These are phyloP conservation scores for Seriola rivoliana DNA, from an alignment of 2,113 vertebrate species.

Conservation along the genomic window DNA sequence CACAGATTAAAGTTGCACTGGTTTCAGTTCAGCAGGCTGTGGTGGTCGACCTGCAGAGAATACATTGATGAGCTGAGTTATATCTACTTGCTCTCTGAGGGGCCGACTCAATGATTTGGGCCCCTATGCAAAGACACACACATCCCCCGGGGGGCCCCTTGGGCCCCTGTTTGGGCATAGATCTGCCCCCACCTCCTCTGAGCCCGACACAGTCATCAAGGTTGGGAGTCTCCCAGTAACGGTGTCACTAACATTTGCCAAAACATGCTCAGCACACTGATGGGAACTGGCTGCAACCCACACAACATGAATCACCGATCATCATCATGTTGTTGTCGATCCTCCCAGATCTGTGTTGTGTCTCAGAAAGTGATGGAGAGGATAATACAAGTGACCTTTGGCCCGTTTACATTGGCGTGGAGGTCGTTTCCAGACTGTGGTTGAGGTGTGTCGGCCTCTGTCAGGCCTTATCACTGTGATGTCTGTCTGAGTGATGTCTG, in stretches of 20 bases:
- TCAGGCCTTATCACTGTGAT: not conserved
- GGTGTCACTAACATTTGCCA: not conserved
- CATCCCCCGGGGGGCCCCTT: too few relatives aligned
- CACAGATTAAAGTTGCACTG: too few relatives aligned
- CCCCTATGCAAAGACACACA: too few relatives aligned
- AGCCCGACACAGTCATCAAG: not conserved
- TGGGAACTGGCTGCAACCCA: not conserved
- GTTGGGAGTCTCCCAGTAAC: not conserved
- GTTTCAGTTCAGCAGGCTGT: too few relatives aligned
- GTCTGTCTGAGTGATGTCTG: not conserved
- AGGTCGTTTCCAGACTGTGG: not conserved
- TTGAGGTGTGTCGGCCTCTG: not conserved
- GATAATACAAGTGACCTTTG: too few relatives aligned
- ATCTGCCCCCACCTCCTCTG: not conserved
- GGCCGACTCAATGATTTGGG: too few relatives aligned
- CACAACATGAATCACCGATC: constrained; percentile 8
- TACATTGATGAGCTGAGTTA: too few relatives aligned
- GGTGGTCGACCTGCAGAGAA: too few relatives aligned
- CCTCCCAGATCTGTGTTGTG: too few relatives aligned
- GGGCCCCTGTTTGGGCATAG: not conserved
- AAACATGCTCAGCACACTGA: not conserved
- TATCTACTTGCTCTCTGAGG: not conserved
- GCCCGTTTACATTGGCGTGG: too few relatives aligned
- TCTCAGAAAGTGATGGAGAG: too few relatives aligned
- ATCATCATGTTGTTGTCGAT: too few relatives aligned